These are phyloP conservation scores for Eupithecia subfuscata DNA, from an alignment of 2,888 invertebrate genomes.

Conservation along the genomic window DNA sequence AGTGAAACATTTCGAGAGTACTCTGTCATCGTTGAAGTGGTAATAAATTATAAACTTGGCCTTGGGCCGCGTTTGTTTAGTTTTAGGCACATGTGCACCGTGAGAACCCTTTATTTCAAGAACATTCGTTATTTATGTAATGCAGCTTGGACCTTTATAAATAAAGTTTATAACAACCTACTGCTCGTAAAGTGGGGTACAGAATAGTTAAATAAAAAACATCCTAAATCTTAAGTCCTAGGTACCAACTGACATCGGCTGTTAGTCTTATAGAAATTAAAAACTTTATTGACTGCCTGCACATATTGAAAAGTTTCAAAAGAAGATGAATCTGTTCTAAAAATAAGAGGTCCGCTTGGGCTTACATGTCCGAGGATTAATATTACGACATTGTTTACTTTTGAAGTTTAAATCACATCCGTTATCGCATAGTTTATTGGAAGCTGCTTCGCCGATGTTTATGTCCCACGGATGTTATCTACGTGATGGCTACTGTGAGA, in stretches of 20 bases:
- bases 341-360: neutral
- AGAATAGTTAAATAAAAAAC: neutral
- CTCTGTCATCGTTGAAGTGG: conserved; percentile 75
- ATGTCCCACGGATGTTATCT: conserved; percentile 65
- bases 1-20: conserved; percentile 61
- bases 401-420: conserved; percentile 34
- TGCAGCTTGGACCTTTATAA: conserved; percentile 9
- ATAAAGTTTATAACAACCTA: conserved; percentile 1
- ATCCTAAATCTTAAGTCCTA: neutral
- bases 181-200: too few species aligned
- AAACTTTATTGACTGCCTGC: neutral
- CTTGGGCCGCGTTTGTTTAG: conserved; percentile 74
- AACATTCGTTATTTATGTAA: conserved; percentile 18
- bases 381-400: conserved; percentile 22
- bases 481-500: conserved; percentile 35
- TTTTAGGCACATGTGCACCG: conserved; percentile 71
- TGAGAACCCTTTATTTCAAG: conserved; percentile 67
- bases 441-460: conserved; percentile 66
- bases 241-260: neutral
- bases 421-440: conserved; percentile 56
- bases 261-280: neutral
- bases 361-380: neutral
- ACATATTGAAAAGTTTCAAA: neutral
- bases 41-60: conserved; percentile 81
- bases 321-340: neutral